Conservation (phyloP, 2,113 vertebrate genomes). For the Lethenteron reissneri region DNA sequence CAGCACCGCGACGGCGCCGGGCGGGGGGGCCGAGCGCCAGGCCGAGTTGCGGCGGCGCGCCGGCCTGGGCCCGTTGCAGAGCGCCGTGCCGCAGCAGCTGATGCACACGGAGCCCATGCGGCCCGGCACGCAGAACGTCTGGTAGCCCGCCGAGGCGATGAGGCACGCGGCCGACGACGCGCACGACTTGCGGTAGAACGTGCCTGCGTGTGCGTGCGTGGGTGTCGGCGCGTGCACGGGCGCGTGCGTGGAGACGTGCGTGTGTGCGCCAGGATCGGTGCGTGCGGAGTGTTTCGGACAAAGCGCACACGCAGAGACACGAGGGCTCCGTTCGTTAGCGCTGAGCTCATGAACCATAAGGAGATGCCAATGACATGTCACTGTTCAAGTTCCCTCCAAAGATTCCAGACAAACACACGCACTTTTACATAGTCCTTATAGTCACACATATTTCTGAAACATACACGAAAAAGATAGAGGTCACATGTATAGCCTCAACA, state of each 20-base stretch:
- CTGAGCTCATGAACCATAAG: conserved; percentile 29
- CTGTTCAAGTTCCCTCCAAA: conserved; percentile 17
- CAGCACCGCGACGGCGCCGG: neutral
- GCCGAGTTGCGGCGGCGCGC: conserved; percentile 37
- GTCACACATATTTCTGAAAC: neutral
- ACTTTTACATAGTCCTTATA: neutral
- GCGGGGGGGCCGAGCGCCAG: neutral
- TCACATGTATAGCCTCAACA: too few species aligned
- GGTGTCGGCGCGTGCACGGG: neutral
- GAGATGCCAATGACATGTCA: conserved; percentile 28
- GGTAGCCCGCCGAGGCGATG: conserved; percentile 84
- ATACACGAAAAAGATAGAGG: too few species aligned
- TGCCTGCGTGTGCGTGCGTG: conserved; percentile 27
- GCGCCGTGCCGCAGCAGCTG: conserved; percentile 83
- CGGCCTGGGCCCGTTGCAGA: conserved; percentile 70
- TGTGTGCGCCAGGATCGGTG: neutral
- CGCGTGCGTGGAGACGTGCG: neutral
- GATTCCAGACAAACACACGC: conserved; percentile 6
- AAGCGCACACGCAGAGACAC: neutral
- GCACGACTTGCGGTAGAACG: conserved; percentile 84
- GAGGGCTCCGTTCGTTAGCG: neutral
- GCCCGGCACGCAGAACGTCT: conserved; percentile 83
- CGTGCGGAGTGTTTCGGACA: neutral
- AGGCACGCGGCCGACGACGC: conserved; percentile 74
- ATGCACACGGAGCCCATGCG: conserved; percentile 88